Conservation (phyloP, 2,797 vertebrate genomes). For the Hydrophis major region DNA sequence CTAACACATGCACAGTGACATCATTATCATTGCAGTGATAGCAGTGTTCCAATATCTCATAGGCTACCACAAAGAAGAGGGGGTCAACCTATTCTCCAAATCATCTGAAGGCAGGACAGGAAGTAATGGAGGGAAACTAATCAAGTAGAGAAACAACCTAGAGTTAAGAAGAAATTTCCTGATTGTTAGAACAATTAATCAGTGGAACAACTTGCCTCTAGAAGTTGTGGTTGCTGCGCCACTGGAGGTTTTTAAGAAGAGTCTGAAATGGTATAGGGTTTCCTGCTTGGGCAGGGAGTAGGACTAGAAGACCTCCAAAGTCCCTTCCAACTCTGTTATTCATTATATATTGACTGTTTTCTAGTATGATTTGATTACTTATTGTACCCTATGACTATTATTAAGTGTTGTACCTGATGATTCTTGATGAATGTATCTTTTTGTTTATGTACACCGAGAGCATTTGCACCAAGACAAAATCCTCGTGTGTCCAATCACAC, state of each 20-base stretch:
- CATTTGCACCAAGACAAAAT: too few relatives aligned
- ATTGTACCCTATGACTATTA: too few relatives aligned
- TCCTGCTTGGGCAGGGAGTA: not conserved
- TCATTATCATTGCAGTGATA: not conserved
- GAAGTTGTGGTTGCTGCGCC: not conserved
- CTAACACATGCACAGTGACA: not conserved
- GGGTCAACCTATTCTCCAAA: not conserved
- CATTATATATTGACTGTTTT: not conserved
- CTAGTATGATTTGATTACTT: too few relatives aligned
- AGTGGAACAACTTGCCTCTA: not conserved
- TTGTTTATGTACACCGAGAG: too few relatives aligned
- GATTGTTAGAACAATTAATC: not conserved
- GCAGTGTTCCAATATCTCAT: not conserved
- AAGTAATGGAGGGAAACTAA: not conserved
- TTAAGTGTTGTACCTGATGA: too few relatives aligned
- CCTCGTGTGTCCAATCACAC: too few relatives aligned
- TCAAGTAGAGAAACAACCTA: not conserved
- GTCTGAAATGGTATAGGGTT: not conserved
- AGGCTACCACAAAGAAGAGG: not conserved
- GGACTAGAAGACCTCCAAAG: not conserved
- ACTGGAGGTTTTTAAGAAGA: not conserved
- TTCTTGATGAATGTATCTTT: too few relatives aligned
- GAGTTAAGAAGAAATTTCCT: not conserved
- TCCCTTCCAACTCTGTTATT: not conserved
- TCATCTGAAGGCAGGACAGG: not conserved